Base-by-base conservation (phyloP, 2,113 vertebrate genomes). In the Setophaga coronata region DNA sequence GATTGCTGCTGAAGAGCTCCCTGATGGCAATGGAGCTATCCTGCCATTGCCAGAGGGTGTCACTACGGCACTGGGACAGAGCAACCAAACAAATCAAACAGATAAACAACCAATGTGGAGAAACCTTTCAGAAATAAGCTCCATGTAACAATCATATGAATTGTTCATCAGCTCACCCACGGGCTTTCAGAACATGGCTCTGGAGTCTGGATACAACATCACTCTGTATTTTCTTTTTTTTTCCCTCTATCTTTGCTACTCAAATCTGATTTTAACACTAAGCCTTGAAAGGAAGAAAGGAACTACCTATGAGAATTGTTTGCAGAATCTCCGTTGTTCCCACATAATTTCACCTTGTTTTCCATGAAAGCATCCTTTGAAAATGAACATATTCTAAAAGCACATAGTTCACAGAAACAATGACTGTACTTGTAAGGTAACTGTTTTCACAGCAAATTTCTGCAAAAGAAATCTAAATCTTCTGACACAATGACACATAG, bases 1-100 rank as follows among this genome's bases (percentile, higher is more conserved):
- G 4, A 14, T 5, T 25, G 70, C 66, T 73, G 36, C 66, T 82
- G 29, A 43, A 70, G 72, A 42, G 69, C 18, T 85, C 89, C 60
- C 54, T 33, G 4, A n/a, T 3, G 43, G 72, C 79, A 76, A 29
- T 6, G 69, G 47, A 89, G 40, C 18, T 38, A 7, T 69, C 92
- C 76, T 90, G 94, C 76, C 86, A 34, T 15, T 90, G 92, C 97
- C 95, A 97, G 96, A 87, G 92, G 95, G 95, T 91, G 95, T 92
- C 95, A 96, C 95, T 80, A 77, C 3, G 82, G 67, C 80, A 64
- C 90, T 25, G 36, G 90, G 57, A 78, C 85, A 76, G 38, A 94
- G 61, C 60, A 42, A 61, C 73, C n/a, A 47, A 87, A 90, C 61
- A 92, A 84, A 90, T 28, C 12, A 19, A 58, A 24, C 2, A 4